Conservation (phyloP, 2,113 vertebrate genomes). For the Cottus gobio region DNA sequence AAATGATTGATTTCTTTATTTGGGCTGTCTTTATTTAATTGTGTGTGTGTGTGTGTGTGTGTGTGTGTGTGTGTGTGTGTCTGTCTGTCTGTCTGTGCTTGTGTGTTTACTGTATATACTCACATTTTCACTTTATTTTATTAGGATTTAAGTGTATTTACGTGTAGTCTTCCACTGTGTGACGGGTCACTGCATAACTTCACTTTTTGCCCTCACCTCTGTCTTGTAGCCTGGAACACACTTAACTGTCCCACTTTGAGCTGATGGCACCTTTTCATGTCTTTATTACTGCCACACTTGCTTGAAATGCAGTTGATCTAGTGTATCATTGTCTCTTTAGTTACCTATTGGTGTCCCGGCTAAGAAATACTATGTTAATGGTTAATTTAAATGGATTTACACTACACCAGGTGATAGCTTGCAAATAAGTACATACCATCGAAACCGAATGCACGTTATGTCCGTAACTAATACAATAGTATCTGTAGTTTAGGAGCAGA, state of each 20-base stretch:
- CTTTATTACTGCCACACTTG: neutral
- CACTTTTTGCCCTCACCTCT: slow-evolving; percentile 38
- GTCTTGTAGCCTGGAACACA: slow-evolving; percentile 13
- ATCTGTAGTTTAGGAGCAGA: neutral
- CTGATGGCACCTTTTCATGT: slow-evolving; percentile 31
- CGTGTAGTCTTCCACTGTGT: slow-evolving; percentile 18
- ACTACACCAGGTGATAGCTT: neutral
- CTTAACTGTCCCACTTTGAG: slow-evolving; percentile 66
- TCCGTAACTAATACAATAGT: neutral
- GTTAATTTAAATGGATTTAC: neutral
- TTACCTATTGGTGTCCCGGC: neutral
- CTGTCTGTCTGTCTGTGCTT: neutral
- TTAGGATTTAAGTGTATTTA: slow-evolving; percentile 7
- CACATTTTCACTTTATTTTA: neutral
- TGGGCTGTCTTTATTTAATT: neutral
- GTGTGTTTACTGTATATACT: neutral
- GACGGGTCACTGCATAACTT: slow-evolving; percentile 54
- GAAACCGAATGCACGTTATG: neutral
- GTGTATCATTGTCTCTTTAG: neutral
- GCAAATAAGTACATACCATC: neutral
- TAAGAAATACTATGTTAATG: neutral
- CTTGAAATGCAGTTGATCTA: neutral
- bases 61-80: neutral
- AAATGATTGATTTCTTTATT: neutral
- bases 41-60: neutral